Percentiles rank a stretch among this genome's conserved stretches.
Evolutionary conservation across 2,888 invertebrate genomes (phyloP).

Genomic region (Cephalotes varians): DNA sequence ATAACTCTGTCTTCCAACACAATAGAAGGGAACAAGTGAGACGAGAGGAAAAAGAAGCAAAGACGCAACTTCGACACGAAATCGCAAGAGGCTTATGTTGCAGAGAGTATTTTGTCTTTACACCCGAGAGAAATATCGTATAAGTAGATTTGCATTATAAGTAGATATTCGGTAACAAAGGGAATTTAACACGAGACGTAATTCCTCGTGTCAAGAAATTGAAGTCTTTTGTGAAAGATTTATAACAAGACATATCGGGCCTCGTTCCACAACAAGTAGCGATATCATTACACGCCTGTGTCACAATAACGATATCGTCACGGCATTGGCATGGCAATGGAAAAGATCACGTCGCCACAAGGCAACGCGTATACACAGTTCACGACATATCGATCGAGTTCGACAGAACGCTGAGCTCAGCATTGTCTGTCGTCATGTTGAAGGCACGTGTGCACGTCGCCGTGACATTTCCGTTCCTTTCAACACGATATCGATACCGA

Average conservation of each 20-base stretch:
- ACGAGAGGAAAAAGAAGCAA: background rate
- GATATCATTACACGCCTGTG: slow-evolving; percentile 24
- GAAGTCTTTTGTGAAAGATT: slow-evolving; percentile 23
- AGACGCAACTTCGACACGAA: background rate
- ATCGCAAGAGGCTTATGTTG: background rate
- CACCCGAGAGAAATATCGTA: background rate
- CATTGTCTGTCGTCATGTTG: slow-evolving; percentile 42
- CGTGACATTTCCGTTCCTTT: slow-evolving; percentile 45
- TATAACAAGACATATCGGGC: slow-evolving; percentile 25
- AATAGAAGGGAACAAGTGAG: background rate
- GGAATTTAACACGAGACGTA: background rate
- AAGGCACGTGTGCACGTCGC: slow-evolving; percentile 32
- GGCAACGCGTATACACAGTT: slow-evolving; percentile 41
- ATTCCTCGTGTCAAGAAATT: background rate
- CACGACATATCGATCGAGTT: slow-evolving; percentile 46
- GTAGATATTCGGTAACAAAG: slow-evolving; percentile 9
- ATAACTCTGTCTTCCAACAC: background rate
- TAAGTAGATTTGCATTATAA: background rate
- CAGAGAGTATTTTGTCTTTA: background rate
- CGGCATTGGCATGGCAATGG: slow-evolving; percentile 39
- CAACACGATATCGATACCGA: slow-evolving; percentile 23
- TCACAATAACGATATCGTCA: slow-evolving; percentile 34
- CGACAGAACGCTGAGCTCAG: slow-evolving; percentile 47
- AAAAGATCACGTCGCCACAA: slow-evolving; percentile 33
- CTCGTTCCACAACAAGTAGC: background rate